These are phyloP conservation scores for Channa striata DNA, from an alignment of 2,797 vertebrate genomes.

Conservation along the genomic window DNA sequence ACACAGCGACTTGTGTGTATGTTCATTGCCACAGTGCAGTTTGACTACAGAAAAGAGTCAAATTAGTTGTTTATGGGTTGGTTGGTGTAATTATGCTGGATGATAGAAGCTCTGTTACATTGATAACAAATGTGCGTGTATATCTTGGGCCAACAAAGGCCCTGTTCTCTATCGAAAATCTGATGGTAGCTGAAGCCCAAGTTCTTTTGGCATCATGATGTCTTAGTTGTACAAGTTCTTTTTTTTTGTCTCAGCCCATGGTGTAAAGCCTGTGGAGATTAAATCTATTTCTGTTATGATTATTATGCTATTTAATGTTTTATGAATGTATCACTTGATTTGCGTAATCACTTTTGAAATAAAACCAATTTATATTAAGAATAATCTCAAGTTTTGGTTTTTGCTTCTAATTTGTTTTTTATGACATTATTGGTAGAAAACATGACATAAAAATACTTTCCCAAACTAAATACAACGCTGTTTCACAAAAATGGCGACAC, in stretches of 20 bases:
- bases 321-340: conserved; percentile 5
- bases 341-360: conserved; percentile 18
- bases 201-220: neutral
- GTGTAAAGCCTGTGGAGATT: neutral
- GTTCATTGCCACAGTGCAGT: neutral
- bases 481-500: too few relatives aligned
- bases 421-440: too few relatives aligned
- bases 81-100: neutral
- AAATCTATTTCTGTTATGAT: conserved; percentile 12
- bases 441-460: too few relatives aligned
- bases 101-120: neutral
- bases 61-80: neutral
- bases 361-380: conserved; percentile 1
- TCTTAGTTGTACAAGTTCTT: conserved; percentile 3
- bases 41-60: neutral
- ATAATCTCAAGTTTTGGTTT: too few relatives aligned
- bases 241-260: conserved; percentile 10
- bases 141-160: neutral
- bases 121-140: neutral
- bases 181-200: neutral
- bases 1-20: neutral
- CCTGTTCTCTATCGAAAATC: neutral
- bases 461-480: too few relatives aligned
- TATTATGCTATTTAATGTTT: conserved; percentile 9
- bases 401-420: too few relatives aligned